Evolutionary conservation across 2,888 invertebrate genomes (phyloP), one percentile per base, ranked within the genome.

Genomic region (Cantharis rustica): DNA sequence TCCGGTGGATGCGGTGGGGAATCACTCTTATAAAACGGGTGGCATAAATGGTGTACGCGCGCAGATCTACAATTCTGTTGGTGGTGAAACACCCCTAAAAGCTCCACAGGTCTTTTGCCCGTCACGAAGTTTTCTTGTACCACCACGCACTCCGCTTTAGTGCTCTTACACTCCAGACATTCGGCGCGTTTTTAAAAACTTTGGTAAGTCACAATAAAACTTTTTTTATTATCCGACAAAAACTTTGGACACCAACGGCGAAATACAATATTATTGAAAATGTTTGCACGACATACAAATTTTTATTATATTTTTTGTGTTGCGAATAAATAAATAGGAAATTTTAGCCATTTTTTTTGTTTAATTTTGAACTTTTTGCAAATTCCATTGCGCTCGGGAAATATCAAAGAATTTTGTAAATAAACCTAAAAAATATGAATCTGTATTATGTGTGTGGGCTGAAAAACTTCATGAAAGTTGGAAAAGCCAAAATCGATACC

Each of bases 21-120:
- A 79, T 76, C 75, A 75, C 77, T 75, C 63, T 76, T 80, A 80
- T 80, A 80, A 80, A 80, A 80, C 80, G 78, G 72, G 78, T 75
- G 73, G 80, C 77, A 79, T 78, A 77, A 79, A 78, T 75, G 79
- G 72, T 66, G 77, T 79, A 80, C 78, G 79, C 80, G 80, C 80
- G 79, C 79, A 80, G 75, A 78, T 74, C 73, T 69, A 73, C 78
- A 76, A 78, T 79, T 75, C 80, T 79, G 77, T 75, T 78, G 74
- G 80, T 79, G 80, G 80, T 74, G 79, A 79, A 75, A 72, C 78
- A 75, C 75, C 78, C 76, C 75, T 61, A 27, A 68, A 75, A 79
- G 78, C 79, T 69, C 70, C 71, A 75, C 78, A 78, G 76, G 80
- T 80, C 79, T 75, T 80, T 80, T 79, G 72, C 73, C 79, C 79